Evolutionary conservation across 2,797 vertebrate species (phyloP), one percentile per base, ranked within the genome.

Genomic region (Halcyon chelicuti): DNA sequence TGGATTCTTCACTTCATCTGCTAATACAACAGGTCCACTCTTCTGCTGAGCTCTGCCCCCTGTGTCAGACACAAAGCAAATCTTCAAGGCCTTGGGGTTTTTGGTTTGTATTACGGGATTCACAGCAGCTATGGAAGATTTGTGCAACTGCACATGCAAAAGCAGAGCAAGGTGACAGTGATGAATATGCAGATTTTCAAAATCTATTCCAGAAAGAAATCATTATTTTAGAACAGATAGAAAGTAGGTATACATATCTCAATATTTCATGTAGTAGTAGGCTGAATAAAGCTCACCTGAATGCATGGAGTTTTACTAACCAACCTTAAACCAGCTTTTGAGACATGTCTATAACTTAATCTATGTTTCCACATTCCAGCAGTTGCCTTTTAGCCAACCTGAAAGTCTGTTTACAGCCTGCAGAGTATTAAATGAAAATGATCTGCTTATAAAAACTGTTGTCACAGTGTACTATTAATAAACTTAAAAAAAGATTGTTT

Each of bases 1-100:
- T 37, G 99, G 99, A 96, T 98, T 99, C 98, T 99, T 99, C 49
- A 99, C 94, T 96, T 99, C 99, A 83, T 99, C 99, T 42, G 99
- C 98, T 72, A 99, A 97, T 90, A 99, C 98, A 98, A 99, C 96
- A 4, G 99, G 98, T 87, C 99, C 99, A 70, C 98, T 98, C 85
- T 97, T 97, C 94, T 97, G 96, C 63, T 98, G 97, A 77, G 95
- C 80, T 96, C 93, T 98, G 81, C 86, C 49, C 68, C 96, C 93
- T 93, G 12, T 6, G 21, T 66, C 73, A 96, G 61, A 93, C 23
- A 95, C 49, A 96, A 78, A 93, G 60, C 25, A 94, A 72, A 76
- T 42, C 60, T 70, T 95, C 49, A 93, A 78, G 72, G 42, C 20
- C 33, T 62, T 65, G 18, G 11, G 20, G 19, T 31, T 40, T 65